phyloP scores from a whole-genome alignment of 2,113 vertebrate species.

The Periophthalmus modestus region DNA sequence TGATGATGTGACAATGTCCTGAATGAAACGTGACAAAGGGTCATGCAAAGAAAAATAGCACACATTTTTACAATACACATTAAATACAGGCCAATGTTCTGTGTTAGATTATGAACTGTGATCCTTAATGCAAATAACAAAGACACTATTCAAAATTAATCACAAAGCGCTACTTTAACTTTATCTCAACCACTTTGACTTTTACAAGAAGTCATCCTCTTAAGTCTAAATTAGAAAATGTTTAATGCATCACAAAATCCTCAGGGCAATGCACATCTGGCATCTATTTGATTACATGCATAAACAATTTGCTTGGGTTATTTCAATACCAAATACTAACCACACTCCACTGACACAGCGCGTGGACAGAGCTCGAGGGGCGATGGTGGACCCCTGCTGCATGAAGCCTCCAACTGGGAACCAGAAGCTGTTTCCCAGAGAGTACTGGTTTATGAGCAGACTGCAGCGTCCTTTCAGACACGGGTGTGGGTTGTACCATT shows the following conservation, averaged over 20 bases:
- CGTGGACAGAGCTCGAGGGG: conserved; percentile 93
- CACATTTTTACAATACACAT: conserved; percentile 16
- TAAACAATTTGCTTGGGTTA: conserved; percentile 5
- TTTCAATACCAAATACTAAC: conserved; percentile 76
- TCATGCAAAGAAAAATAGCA: conserved; percentile 18
- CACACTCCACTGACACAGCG: conserved; percentile 97
- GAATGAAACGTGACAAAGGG: conserved; percentile 21
- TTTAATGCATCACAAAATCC: neutral
- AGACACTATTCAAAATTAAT: neutral
- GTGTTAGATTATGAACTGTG: neutral
- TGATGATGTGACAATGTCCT: conserved; percentile 29
- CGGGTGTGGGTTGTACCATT: conserved; percentile 98
- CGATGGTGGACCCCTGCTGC: conserved; percentile 98
- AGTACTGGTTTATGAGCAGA: conserved; percentile 96
- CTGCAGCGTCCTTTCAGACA: conserved; percentile 92
- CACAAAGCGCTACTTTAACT: too few relatives aligned
- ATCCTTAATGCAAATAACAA: neutral
- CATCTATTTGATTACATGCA: neutral
- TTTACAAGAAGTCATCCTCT: too few relatives aligned
- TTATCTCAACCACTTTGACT: too few relatives aligned
- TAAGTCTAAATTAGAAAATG: too few relatives aligned
- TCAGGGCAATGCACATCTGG: neutral
- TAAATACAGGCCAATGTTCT: neutral
- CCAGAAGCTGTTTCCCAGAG: conserved; percentile 96
- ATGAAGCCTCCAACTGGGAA: conserved; percentile 98